Evolutionary conservation across 1,140 invertebrate species (phyloP).

Genomic region (Globodera rostochiensis): DNA sequence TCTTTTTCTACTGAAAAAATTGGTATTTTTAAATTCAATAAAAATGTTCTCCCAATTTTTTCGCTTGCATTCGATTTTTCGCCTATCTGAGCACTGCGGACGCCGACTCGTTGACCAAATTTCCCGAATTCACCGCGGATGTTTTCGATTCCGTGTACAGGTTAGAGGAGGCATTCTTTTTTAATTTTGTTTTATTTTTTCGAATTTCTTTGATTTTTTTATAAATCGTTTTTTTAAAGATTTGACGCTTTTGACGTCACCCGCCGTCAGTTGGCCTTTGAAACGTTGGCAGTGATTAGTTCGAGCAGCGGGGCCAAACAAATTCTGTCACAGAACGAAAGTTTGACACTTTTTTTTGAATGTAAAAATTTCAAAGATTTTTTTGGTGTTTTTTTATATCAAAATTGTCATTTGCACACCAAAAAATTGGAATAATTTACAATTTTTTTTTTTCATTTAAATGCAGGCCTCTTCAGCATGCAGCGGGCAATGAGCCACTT

Average conservation of each 20-base stretch:
- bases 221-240: background rate
- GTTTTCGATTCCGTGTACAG: conserved; percentile 20
- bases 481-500: conserved; percentile 13
- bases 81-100: conserved; percentile 25
- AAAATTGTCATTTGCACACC: background rate
- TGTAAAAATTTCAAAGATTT: background rate
- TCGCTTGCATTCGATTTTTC: conserved; percentile 25
- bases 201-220: no score
- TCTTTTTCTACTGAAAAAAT: background rate
- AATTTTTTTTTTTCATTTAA: background rate
- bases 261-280: conserved; percentile 22
- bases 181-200: background rate
- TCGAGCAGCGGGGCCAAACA: conserved; percentile 22
- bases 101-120: conserved; percentile 8
- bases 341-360: background rate
- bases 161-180: background rate
- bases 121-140: conserved; percentile 18
- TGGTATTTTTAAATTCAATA: conserved; percentile 2
- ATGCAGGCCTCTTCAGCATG: conserved; percentile 4
- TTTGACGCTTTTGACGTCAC: conserved; percentile 23
- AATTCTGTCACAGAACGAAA: conserved; percentile 5
- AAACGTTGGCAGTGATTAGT: conserved; percentile 22
- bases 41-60: background rate
- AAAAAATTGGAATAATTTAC: background rate
- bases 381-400: no score